Percentiles rank a stretch among this genome's conserved stretches.
These are phyloP conservation scores for Elgonia sp. DNA, from an alignment of 2,888 invertebrate genomes.

Conservation along the genomic window DNA sequence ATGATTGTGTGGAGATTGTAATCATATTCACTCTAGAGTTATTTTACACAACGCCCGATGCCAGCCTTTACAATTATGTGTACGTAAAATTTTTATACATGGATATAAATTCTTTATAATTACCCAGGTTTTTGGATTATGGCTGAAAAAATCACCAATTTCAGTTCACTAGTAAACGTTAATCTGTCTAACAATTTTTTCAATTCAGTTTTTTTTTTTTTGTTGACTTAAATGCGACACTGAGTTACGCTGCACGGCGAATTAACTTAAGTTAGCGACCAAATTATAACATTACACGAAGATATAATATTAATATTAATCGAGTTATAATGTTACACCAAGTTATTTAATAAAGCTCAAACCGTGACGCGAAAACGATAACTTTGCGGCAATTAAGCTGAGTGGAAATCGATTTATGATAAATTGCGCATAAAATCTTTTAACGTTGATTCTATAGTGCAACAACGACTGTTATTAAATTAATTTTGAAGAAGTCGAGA, in stretches of 20 bases:
- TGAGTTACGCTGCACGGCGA: background rate
- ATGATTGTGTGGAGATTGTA: too few relatives aligned
- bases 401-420: conserved; percentile 72
- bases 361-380: conserved; percentile 72
- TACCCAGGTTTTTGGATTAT: conserved; percentile 32
- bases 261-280: conserved; percentile 23
- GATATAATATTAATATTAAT: conserved; percentile 68
- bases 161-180: conserved; percentile 1
- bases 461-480: conserved; percentile 63
- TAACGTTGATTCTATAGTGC: conserved; percentile 38
- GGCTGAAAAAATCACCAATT: conserved; percentile 22
- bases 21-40: too few relatives aligned
- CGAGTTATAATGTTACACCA: conserved; percentile 61
- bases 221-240: conserved; percentile 4
- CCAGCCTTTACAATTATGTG: conserved; percentile 32
- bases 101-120: conserved; percentile 28
- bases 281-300: conserved; percentile 52
- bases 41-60: conserved; percentile 27
- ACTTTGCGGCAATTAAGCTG: conserved; percentile 69
- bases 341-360: conserved; percentile 74
- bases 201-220: background rate
- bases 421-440: conserved; percentile 74
- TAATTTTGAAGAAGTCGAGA: conserved; percentile 53
- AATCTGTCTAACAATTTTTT: background rate
- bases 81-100: conserved; percentile 48